Base-by-base conservation (phyloP, 1,140 invertebrate species). In the Cydia amplana region DNA sequence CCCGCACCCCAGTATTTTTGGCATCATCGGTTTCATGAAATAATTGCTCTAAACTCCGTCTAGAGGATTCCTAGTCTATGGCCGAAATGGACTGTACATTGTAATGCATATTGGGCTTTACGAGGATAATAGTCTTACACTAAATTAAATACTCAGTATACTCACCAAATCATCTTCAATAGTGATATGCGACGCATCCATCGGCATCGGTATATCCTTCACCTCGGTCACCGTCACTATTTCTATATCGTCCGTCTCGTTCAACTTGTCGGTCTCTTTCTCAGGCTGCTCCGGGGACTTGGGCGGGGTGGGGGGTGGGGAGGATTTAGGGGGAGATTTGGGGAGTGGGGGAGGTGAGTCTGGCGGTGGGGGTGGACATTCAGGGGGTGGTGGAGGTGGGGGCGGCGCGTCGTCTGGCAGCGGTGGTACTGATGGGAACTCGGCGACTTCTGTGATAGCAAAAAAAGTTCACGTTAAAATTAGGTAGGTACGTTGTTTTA, bases 401-500 rank as follows among this genome's bases (percentile, higher is more conserved):
- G 85, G 84, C 0, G 88, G 87, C 9, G 87, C 87, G 46, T 93
- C 93, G 80, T 93, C 93, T 1, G 94, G 94, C 12, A 95, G 83
- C 1, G 94, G 94, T 40, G 94, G 94, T 40, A 94, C 85, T 74
- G 94, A 94, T 20, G 91, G 87, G 60, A 93, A 93, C 43, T 82
- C 88, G 64, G 78, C 65, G 40, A 72, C 75, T 82, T 91, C 87
- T 90, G 79, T 49, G 79, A 83, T 55, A 12, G 1, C 12, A 51
- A 72, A 25, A 18, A 40, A 28, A 28, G 28, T 28, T 28, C 28
- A 28, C 28, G 28, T 1, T 28, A 28, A 28, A 28, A 28, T 28
- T 4, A 28, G 28, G 28, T 28, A 28, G 28, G 28, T 28, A 28
- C n/a, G n/a, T n/a, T n/a, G 28, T 28, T 28, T 28, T 3, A 28